Percentiles rank a stretch among this genome's conserved stretches.
Conservation (phyloP, 2,797 vertebrate genomes). For the Artibeus lituratus region DNA sequence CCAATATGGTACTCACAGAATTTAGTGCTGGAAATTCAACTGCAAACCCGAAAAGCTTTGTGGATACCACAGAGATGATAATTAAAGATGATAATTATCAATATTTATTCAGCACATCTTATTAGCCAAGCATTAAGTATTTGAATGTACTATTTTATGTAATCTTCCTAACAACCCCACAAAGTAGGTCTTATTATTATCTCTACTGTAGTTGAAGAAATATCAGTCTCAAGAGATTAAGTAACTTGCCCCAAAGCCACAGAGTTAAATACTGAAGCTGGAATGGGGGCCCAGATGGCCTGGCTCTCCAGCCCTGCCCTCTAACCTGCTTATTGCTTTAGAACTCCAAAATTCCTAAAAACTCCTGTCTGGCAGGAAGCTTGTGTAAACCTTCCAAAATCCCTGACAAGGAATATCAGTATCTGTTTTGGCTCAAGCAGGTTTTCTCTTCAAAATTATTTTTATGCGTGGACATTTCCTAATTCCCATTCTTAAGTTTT, state of each 20-base stretch:
- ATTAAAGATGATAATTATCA: background rate
- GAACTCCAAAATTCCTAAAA: constrained; percentile 4
- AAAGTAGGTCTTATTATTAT: background rate
- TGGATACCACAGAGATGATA: background rate
- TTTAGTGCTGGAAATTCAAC: background rate
- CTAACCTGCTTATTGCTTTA: background rate
- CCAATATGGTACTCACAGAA: background rate
- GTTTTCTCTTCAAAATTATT: constrained; percentile 16
- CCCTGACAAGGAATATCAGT: background rate
- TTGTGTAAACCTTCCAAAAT: background rate
- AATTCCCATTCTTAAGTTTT: background rate
- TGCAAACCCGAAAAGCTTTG: background rate
- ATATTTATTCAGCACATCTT: background rate
- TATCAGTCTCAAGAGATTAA: background rate
- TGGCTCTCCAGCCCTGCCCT: background rate
- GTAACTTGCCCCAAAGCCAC: background rate
- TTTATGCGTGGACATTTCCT: background rate
- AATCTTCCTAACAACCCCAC: background rate
- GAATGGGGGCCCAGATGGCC: background rate
- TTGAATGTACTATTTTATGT: background rate
- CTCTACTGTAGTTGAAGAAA: background rate
- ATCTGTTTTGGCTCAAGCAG: background rate
- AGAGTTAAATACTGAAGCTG: background rate
- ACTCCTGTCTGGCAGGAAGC: background rate
- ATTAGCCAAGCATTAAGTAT: background rate